A percentile compares a stretch with the other conserved stretches of the same genome.
These are phyloP conservation scores for Lasius platythorax DNA, from an alignment of 2,888 invertebrate genomes.

Conservation along the genomic window DNA sequence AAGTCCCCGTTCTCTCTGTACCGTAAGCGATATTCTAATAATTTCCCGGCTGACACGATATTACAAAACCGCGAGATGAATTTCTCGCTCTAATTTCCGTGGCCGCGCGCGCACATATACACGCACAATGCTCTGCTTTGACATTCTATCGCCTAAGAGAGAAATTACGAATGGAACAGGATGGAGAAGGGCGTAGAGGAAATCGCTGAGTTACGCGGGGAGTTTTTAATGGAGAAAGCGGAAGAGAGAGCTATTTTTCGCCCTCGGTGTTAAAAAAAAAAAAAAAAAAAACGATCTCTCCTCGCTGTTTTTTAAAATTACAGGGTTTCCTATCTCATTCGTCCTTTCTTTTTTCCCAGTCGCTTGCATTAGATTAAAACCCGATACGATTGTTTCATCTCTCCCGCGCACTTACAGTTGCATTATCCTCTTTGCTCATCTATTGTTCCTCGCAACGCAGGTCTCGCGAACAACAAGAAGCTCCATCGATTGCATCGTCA, in stretches of 20 bases:
- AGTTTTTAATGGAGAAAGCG: too few relatives aligned
- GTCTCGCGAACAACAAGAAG: neutral
- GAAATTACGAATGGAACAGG: slow-evolving; percentile 58
- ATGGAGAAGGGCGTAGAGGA: slow-evolving; percentile 56
- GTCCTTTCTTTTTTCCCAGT: neutral
- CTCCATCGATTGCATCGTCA: slow-evolving; percentile 30
- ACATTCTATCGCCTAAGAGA: slow-evolving; percentile 59
- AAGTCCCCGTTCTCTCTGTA: neutral
- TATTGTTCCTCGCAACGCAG: slow-evolving; percentile 25
- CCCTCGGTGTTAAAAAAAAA: neutral
- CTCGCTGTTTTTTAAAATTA: neutral
- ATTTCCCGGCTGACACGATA: slow-evolving; percentile 5
- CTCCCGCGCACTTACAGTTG: slow-evolving; percentile 7
- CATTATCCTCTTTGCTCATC: slow-evolving; percentile 32
- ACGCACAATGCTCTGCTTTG: slow-evolving; percentile 82
- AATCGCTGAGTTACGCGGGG: slow-evolving; percentile 18
- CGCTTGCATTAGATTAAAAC: slow-evolving; percentile 59
- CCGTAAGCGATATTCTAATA: slow-evolving; percentile 27
- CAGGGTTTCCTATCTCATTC: neutral
- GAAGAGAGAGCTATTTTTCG: neutral
- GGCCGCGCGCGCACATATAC: slow-evolving; percentile 76
- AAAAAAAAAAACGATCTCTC: neutral
- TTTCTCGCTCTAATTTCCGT: slow-evolving; percentile 59
- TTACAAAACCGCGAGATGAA: slow-evolving; percentile 26
- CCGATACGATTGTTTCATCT: neutral